Base-by-base conservation (phyloP, 2,888 invertebrate species). In the Linnaemya tessellans region DNA sequence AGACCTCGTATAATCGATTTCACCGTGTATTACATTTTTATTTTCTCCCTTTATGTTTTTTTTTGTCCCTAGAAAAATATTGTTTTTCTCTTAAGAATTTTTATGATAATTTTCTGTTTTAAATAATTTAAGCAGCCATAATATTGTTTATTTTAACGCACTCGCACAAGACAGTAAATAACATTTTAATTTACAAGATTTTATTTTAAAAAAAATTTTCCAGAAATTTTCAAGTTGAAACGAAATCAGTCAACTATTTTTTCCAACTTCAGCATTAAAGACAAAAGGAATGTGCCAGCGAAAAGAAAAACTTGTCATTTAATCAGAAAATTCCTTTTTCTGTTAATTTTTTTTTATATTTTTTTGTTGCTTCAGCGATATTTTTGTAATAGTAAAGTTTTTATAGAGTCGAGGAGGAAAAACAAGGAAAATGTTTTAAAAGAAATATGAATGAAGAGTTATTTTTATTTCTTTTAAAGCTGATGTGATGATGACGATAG, bases 241-340 rank as follows among this genome's bases (percentile, higher is more conserved):
- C 20, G 30, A 30, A 25, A 30, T 0, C 30, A 30, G 30, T 30
- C 43, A 30, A 68, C 22, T 35, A 49, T 35, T 67, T 58, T 25
- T 58, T n/a, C 25, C n/a, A 11, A 5, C 43, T n/a, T 43, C 22
- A 7, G 49, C 43, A 35, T 49, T 35, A 54, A 73, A 60, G 20
- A 49, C 20, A 20, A 49, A 60, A 25, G 8, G 38, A 43, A 30
- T 22, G 43, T 0, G 30, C 56, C n/a, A 18, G n/a, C 30, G 41
- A 8, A n/a, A 60, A 46, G 30, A 38, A 62, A 18, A 22, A 35
- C 35, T 49, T 73, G 73, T 73, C 35, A 73, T 73, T 73, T 73
- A 46, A 49, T 46, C 46, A 38, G 38, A 18, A 74, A 74, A n/a
- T 30, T 25, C 30, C 30, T 30, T 30, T n/a, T 30, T 30, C 30